These are phyloP conservation scores for Eulemur macaco DNA, from an alignment of 2,113 vertebrate species.

Conservation along the genomic window DNA sequence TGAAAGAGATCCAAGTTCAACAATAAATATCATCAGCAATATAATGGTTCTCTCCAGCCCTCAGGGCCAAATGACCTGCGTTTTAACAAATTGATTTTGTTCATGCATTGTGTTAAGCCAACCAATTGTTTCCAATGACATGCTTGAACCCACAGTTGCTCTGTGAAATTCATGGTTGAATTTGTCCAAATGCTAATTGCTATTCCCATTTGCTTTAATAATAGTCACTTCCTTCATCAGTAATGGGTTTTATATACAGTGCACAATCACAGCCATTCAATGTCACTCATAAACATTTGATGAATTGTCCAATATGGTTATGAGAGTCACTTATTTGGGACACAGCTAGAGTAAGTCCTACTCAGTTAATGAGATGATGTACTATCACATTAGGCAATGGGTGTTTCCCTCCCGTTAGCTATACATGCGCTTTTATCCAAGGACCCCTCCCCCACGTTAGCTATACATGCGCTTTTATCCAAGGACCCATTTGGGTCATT, in stretches of 20 bases:
- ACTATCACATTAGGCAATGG: background rate
- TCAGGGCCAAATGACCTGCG: slow-evolving; percentile 56
- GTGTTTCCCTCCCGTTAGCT: background rate
- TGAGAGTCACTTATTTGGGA: slow-evolving; percentile 48
- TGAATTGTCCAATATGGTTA: slow-evolving; percentile 46
- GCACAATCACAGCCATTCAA: slow-evolving; percentile 55
- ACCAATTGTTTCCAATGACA: slow-evolving; percentile 66
- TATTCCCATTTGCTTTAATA: slow-evolving; percentile 64
- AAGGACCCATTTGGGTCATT: slow-evolving; percentile 57
- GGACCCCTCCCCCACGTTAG: background rate
- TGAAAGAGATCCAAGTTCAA: slow-evolving; percentile 74
- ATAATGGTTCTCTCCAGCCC: slow-evolving; percentile 40
- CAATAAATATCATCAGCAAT: slow-evolving; percentile 67
- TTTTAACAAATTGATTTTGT: slow-evolving; percentile 70
- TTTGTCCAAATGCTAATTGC: slow-evolving; percentile 69
- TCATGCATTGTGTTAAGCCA: slow-evolving; percentile 63
- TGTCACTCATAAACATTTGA: slow-evolving; percentile 66
- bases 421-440: slow-evolving; percentile 47
- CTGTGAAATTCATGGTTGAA: slow-evolving; percentile 73
- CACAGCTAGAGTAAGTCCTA: slow-evolving; percentile 37
- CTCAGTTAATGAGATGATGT: slow-evolving; percentile 56
- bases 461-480: slow-evolving; percentile 33
- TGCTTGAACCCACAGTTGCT: slow-evolving; percentile 56
- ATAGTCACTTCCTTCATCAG: slow-evolving; percentile 48
- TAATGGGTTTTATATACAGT: slow-evolving; percentile 57